Evolutionary conservation across 92 coral and sea anemone species (phyloP), one percentile per base, ranked within the genome.

Genomic region (Diadumene lineata): DNA sequence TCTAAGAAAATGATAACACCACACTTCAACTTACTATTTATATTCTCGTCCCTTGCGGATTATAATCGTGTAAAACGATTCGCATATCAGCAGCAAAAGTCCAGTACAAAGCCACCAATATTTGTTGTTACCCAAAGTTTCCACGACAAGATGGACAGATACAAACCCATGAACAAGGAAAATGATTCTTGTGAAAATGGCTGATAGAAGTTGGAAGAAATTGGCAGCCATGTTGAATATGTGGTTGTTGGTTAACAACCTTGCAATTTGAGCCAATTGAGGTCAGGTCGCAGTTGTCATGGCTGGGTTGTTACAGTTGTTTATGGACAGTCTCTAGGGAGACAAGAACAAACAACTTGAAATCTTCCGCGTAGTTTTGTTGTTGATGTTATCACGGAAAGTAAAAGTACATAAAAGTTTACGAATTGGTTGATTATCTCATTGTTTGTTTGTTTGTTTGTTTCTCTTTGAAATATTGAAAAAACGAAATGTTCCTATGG

Each of bases 21-120:
- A n/a, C n/a, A n/a, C n/a, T n/a, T n/a, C 18, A 6, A 94, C 98
- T 94, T 80, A 94, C 98, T 85, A 94, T 78, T 94, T 94, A 62
- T 94, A 94, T 30, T 94, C 98, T 53, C 82, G 77, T 56, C 98
- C 93, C 69, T 88, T 94, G 23, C 98, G 85, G 43, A 81, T 85
- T 66, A 91, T 79, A 53, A 94, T 88, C 19, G 98, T 94, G 76
- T 82, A 94, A 56, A 90, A 82, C 21, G 94, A 88, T 70, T 94
- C 98, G 4, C 81, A 48, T 2, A 94, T 66, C 73, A 94, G 75
- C 26, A 91, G 28, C 62, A 91, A 87, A 34, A 91, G 77, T 7
- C 98, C 98, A 0, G 85, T 69, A 66, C 93, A 85, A 2, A 91
- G 70, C 97, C 97, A 91, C 92, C 92, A 91, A 48, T 87, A 91